Base-by-base conservation (phyloP, 2,113 vertebrate species). In the Malurus melanocephalus region DNA sequence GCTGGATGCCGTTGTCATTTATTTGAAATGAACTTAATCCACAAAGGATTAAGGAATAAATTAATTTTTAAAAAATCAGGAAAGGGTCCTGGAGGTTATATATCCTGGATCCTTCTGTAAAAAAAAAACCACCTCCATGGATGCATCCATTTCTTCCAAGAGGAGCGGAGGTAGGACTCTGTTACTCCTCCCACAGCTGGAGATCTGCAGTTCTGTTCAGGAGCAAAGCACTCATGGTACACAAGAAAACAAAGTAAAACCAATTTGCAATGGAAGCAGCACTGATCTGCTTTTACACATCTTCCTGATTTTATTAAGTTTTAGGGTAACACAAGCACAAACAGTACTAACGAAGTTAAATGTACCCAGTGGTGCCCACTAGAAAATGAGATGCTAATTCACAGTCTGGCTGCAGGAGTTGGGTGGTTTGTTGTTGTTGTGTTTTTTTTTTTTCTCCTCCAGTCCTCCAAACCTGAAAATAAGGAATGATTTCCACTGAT, bases 351-450 rank as follows among this genome's bases (percentile, higher is more conserved):
- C 0, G 2, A 90, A 93, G 67, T 87, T 89, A 85, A 82, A 87
- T 2, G 68, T 64, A 85, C 72, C 75, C 85, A 65, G 7, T 27
- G 79, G 85, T 88, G 77, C 77, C 66, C 69, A 53, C 55, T 33
- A 55, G 65, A 84, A 92, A 91, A 93, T 67, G 46, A 92, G 80
- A 90, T 90, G 73, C 40, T 86, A 80, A 93, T 86, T 92, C 83
- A 74, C 35, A 79, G 61, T 23, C 75, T 91, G 89, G 33, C 69
- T 88, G 46, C 80, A 51, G 73, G 27, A 84, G 27, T 8, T 35
- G 33, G 16, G 21, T 33, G 33, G 11, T 26, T 45, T 51, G 17
- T 3, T 46, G 24, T 15, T 60, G 43, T 23, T 40, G 8, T 61
- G 11, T 10, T 2, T 1, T 13, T 28, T 0, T 12, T 77, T 57